Conservation (phyloP, 2,797 vertebrate species). For the Myotis myotis region DNA sequence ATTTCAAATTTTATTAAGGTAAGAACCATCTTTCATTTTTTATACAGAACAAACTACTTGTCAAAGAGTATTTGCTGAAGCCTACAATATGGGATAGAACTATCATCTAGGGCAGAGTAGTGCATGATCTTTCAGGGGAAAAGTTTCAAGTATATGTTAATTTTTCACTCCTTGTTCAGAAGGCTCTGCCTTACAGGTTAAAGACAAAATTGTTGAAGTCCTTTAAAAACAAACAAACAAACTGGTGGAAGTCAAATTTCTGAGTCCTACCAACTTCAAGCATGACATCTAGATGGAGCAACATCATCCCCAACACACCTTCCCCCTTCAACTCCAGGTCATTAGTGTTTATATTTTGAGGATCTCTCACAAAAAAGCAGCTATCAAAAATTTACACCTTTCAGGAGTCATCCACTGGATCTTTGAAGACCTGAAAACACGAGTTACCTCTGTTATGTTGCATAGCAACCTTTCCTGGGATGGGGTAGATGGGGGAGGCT, state of each 20-base stretch:
- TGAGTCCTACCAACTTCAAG: background rate
- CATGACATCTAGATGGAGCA: background rate
- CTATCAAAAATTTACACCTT: background rate
- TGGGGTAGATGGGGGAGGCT: background rate
- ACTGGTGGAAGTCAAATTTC: conserved; percentile 2
- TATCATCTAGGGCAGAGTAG: background rate
- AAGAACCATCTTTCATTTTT: background rate
- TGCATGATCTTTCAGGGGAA: background rate
- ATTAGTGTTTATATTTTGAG: background rate
- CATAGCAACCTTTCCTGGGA: background rate
- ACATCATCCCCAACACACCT: background rate
- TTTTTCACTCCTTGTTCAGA: background rate
- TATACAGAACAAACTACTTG: conserved; percentile 1
- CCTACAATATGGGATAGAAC: background rate
- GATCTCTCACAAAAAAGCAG: background rate
- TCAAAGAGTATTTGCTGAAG: background rate
- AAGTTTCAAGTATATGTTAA: background rate
- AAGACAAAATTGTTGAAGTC: background rate
- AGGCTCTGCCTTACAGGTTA: background rate
- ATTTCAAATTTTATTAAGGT: background rate
- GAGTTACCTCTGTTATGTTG: background rate
- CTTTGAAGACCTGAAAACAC: background rate
- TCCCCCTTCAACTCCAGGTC: background rate
- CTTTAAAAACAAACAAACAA: background rate
- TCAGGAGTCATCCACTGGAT: background rate